Evolutionary conservation across 1,140 invertebrate species (phyloP).

Genomic region (Drosophila grimshawi): DNA sequence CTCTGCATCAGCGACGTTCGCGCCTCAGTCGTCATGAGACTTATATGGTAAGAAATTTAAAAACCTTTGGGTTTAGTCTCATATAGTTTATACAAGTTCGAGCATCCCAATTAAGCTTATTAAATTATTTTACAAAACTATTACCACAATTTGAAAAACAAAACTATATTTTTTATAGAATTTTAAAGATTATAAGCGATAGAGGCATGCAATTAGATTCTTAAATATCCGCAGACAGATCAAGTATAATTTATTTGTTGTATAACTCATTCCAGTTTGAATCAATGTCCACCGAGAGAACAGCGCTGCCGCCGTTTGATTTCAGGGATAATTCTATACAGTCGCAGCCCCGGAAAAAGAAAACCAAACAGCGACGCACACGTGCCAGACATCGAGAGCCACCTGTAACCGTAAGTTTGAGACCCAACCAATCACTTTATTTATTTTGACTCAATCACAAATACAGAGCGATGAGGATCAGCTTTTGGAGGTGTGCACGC

Average conservation of each 20-base stretch:
- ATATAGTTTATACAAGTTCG: no score
- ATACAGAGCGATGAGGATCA: constrained; percentile 19
- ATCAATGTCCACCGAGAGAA: background rate
- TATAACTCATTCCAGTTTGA: background rate
- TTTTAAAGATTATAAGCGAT: no score
- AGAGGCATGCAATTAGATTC: no score
- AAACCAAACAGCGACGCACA: background rate
- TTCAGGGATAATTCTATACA: constrained; percentile 7
- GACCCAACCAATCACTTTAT: background rate
- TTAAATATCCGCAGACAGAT: no score
- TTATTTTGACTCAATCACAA: background rate
- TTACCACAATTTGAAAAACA: no score
- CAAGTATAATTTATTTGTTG: background rate
- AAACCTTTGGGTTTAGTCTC: background rate
- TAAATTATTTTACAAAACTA: no score
- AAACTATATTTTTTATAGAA: no score
- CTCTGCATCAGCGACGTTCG: background rate
- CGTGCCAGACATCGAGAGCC: background rate
- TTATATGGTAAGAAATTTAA: background rate
- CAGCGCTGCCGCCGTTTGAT: constrained; percentile 1
- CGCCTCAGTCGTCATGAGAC: background rate
- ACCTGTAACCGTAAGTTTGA: background rate
- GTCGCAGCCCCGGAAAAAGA: background rate
- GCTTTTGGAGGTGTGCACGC: constrained; percentile 17
- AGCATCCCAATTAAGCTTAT: no score